Base-by-base conservation (phyloP, 1,140 invertebrate genomes). In the Drosophila pseudoananassae region DNA sequence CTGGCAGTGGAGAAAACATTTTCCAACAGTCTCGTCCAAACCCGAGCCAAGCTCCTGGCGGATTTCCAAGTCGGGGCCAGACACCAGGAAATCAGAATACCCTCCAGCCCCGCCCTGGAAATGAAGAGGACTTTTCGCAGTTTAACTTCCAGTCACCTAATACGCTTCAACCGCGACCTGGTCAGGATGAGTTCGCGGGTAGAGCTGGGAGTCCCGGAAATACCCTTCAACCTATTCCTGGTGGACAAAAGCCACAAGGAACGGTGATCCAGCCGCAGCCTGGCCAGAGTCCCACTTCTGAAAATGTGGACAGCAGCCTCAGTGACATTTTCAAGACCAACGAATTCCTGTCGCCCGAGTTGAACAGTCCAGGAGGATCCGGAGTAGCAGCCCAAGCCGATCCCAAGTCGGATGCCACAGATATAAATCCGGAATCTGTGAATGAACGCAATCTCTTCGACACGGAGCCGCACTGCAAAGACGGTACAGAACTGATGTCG, bases 321-420 rank as follows among this genome's bases (percentile, higher is more conserved):
- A 29, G 25, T 0, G 38, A 72, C 3, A 73, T 85, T 10, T 85
- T 85, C 15, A 81, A 70, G 4, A 87, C 77, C 5, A 40, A 73
- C 0, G 60, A 68, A 1, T 83, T 57, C 15, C 3, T 76, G n/a
- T 51, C 71, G 2, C 46, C 76, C 1, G 29, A 14, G 4, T 36
- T 72, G 6, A 40, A 1, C 31, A 33, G 3, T 29, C 15, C 3
- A 8, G 47, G 3, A 31, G 14, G 15, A 43, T 17, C 25, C 5
- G 25, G 25, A 1, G 6, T 17, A 15, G 7, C 40, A n/a, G 20
- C 20, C 20, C 7, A 46, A 15, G 49, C 49, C 12, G 49, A 61
- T 29, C 57, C 65, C n/a, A 76, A 84, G n/a, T 51, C 56, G 14
- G 40, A 73, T 5, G 29, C 43, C 15, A 50, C 40, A 40, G 49